These are phyloP conservation scores for Phalacrocorax brasilianus DNA, from an alignment of 2,113 vertebrate genomes.

Conservation along the genomic window DNA sequence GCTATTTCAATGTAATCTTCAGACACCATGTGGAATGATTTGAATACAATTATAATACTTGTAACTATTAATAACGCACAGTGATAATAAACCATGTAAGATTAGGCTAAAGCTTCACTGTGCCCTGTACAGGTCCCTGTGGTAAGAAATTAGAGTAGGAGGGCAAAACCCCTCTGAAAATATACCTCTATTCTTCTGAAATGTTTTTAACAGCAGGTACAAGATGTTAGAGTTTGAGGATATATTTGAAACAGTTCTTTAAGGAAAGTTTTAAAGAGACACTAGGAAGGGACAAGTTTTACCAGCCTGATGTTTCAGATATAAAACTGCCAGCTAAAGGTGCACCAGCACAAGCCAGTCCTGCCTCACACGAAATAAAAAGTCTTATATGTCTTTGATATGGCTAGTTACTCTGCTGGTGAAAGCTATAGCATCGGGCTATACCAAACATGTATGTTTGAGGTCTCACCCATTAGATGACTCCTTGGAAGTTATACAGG, in stretches of 20 bases:
- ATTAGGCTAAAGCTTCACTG: background rate
- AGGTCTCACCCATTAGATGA: background rate
- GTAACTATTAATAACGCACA: background rate
- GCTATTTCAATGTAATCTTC: background rate
- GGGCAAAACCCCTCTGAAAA: background rate
- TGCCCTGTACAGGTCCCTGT: background rate
- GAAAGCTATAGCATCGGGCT: background rate
- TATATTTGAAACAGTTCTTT: background rate
- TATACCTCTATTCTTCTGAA: background rate
- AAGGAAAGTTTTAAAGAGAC: background rate
- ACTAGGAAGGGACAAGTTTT: fast-evolving
- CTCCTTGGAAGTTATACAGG: background rate
- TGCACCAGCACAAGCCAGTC: background rate
- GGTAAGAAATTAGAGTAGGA: background rate
- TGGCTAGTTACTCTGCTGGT: background rate
- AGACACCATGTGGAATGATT: background rate
- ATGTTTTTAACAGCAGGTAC: background rate
- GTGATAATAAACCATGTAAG: background rate
- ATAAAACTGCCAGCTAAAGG: background rate
- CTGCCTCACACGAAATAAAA: background rate
- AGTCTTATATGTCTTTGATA: background rate
- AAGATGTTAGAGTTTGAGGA: background rate
- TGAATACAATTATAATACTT: background rate
- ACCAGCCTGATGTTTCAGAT: background rate
- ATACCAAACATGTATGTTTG: background rate